Evolutionary conservation across 2,113 vertebrate genomes (phyloP).

Genomic region (Nannobrachium achirus): DNA sequence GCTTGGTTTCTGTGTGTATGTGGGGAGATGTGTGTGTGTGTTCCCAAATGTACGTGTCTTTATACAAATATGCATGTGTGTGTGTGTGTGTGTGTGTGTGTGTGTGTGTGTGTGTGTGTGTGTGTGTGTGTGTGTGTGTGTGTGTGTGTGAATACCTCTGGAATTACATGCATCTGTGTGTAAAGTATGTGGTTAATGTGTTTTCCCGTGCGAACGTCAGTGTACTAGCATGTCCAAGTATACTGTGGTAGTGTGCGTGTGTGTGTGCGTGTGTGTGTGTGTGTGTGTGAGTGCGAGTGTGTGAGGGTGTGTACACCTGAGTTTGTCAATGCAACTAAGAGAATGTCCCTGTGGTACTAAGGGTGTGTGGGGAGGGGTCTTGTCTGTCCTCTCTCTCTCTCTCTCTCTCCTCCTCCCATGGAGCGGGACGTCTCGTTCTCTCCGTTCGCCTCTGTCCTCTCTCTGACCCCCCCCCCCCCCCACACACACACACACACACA

Average conservation of each 20-base stretch:
- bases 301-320: neutral
- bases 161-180: no score
- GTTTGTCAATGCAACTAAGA: neutral
- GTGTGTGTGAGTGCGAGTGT: neutral
- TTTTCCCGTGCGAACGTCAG: no score
- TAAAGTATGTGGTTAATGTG: no score
- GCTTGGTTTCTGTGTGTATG: neutral
- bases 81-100: neutral
- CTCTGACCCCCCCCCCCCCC: constrained; percentile 46
- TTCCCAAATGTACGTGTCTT: no score
- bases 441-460: constrained; percentile 56
- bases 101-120: constrained; percentile 5
- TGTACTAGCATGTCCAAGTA: no score
- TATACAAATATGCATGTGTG: neutral
- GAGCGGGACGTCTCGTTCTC: constrained; percentile 21
- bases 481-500: no score
- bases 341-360: neutral
- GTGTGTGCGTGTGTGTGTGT: neutral
- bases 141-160: no score
- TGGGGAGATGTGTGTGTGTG: no score
- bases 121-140: neutral
- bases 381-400: neutral
- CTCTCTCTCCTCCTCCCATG: neutral
- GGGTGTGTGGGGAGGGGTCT: neutral
- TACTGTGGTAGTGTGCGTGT: no score